Evolutionary conservation across 2,113 vertebrate species (phyloP), one percentile per base, ranked within the genome.

Genomic region (Brachypteracias leptosomus): DNA sequence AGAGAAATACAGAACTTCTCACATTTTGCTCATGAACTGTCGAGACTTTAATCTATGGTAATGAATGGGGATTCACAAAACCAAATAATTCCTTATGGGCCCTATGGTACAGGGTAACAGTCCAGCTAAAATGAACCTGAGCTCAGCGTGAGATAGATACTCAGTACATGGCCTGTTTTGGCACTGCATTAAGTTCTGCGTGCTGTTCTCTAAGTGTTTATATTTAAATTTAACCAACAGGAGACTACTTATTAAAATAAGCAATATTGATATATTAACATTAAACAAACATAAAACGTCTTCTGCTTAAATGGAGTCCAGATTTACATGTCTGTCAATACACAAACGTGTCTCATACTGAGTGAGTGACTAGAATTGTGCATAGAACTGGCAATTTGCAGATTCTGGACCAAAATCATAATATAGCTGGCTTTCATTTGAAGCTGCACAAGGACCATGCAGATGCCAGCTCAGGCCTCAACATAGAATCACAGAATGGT

Each of bases 31-130:
- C 73, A 72, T 15, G 13, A 85, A 58, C 73, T 22, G 26, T 47
- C 84, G 47, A 71, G 58, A 59, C 67, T 51, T 85, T 73, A 79
- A 70, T 61, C 55, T 65, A 33, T 7, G n/a, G 42, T 61, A 52
- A 54, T 28, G 68, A 80, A 67, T 8, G 19, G 57, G 22, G 52
- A 92, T 92, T 93, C 75, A 78, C 20, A 71, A 78, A 91, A 67
- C 63, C 72, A 84, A 88, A 92, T 55, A 91, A 59, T 4, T 76
- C n/a, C 25, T 77, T 83, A 59, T 67, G 38, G 67, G 36, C 7
- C 35, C 33, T 49, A 12, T 24, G 16, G 42, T n/a, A 68, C 29
- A 52, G 49, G 15, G 21, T 63, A 81, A 71, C 21, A 38, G 26
- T 19, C 31, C 33, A 58, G 72, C 29, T 62, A 62, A 83, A 94